Evolutionary conservation across 2,888 invertebrate genomes (phyloP), one percentile per base, ranked within the genome.

Genomic region (Mythimna loreyi): DNA sequence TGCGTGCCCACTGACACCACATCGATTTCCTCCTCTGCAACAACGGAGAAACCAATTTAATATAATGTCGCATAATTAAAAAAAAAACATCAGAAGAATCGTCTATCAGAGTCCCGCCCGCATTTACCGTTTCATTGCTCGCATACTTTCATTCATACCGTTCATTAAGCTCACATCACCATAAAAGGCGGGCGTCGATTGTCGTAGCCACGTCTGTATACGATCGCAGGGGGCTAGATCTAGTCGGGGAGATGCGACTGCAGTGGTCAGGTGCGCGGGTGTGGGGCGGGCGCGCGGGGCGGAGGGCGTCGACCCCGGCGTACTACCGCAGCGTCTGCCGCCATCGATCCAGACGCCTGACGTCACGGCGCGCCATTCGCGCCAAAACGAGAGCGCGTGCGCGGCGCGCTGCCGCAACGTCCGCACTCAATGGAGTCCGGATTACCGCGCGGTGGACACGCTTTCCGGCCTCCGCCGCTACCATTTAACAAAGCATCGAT

Each of bases 21-120:
- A 90, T 98, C 98, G 88, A 98, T 98, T 96, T 98, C 98, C 94
- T 98, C 98, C 91, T 97, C 98, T 97, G 97, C 76, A 97, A 97
- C 95, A 96, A 94, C 77, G 83, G 92, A 95, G 85, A 93, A 83
- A 45, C 58, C 43, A 63, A 50, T 85, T 91, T 81, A 91, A 73
- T 63, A 75, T 70, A 53, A 53, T 58, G 65, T 67, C 43, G 2
- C 33, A 43, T 67, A 64, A 69, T 63, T 73, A 64, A 49, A 83
- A 79, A 68, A 40, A 79, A 68, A 21, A 56, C 45, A 60, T 72
- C 36, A 59, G 36, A 63, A 43, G 40, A 70, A 69, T 60, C 36
- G 62, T 56, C 71, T 76, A 67, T 65, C 64, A 50, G 53, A 70
- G 40, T 68, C 80, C 79, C 83, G 80, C 84, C 87, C 85, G 87